phyloP scores from a whole-genome alignment of 2,113 vertebrate genomes.

The Tauraco erythrolophus region DNA sequence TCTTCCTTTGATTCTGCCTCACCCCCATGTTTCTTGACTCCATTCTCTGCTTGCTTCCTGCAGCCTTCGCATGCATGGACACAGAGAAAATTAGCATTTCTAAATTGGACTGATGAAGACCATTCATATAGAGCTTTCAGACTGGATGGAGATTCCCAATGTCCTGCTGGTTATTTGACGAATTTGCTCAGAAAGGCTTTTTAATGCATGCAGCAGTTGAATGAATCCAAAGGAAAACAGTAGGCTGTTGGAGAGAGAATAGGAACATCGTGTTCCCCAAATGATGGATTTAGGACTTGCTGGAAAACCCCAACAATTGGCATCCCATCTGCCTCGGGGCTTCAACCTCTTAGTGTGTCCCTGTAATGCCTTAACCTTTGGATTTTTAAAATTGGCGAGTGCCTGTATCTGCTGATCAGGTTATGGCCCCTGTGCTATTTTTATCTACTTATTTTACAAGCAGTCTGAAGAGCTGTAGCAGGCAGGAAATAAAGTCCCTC shows the following conservation, averaged over 20 bases:
- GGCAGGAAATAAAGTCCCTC: constrained; percentile 6
- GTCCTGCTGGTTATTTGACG: background rate
- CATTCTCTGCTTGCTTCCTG: background rate
- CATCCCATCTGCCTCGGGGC: background rate
- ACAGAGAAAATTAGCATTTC: background rate
- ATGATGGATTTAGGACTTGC: background rate
- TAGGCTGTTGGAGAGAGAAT: background rate
- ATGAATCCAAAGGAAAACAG: background rate
- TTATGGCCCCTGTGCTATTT: background rate
- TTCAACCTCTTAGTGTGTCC: background rate
- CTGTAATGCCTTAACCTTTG: background rate
- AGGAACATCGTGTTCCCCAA: background rate
- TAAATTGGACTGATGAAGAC: background rate
- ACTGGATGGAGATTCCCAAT: background rate
- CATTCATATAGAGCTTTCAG: background rate
- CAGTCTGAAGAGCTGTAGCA: background rate
- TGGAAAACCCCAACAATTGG: background rate
- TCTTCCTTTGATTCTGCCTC: background rate
- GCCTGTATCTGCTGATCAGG: background rate
- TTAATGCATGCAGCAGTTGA: background rate
- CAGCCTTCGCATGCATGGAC: background rate
- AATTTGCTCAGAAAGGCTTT: background rate
- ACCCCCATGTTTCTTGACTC: background rate
- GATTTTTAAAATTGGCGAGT: background rate
- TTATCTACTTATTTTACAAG: constrained; percentile 23